These are phyloP conservation scores for Xenus cinereus DNA, from an alignment of 2,113 vertebrate species.

Conservation along the genomic window DNA sequence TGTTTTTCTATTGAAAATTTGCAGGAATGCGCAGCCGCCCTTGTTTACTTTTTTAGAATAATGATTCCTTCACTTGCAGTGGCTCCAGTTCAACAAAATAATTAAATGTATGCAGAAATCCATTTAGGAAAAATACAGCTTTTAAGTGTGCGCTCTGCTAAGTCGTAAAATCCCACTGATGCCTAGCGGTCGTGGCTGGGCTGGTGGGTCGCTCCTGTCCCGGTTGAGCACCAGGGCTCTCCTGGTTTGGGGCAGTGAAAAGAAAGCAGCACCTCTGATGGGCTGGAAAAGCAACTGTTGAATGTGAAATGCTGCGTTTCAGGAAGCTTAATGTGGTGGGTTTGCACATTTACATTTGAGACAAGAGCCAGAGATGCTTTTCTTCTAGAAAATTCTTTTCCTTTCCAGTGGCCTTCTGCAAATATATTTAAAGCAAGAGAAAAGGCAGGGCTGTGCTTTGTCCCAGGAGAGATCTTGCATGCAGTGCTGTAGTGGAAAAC, in stretches of 20 bases:
- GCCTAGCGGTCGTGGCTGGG: fast-evolving
- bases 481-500: neutral
- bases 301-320: neutral
- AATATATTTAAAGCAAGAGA: neutral
- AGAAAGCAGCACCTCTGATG: neutral
- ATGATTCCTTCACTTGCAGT: neutral
- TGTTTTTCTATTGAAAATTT: neutral
- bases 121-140: neutral
- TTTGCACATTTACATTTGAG: neutral
- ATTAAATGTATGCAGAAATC: neutral
- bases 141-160: neutral
- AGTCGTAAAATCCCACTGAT: neutral
- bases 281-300: neutral
- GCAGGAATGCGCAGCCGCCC: neutral
- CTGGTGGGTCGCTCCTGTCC: neutral
- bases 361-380: neutral
- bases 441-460: neutral
- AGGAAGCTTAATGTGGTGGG: neutral
- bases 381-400: neutral
- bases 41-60: neutral
- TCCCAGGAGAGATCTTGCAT: neutral
- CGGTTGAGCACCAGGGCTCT: neutral
- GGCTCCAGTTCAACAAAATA: constrained; percentile 8
- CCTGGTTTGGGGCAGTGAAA: neutral
- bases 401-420: neutral